Conservation (phyloP, 2,113 vertebrate species). For the Stigmatopora nigra region DNA sequence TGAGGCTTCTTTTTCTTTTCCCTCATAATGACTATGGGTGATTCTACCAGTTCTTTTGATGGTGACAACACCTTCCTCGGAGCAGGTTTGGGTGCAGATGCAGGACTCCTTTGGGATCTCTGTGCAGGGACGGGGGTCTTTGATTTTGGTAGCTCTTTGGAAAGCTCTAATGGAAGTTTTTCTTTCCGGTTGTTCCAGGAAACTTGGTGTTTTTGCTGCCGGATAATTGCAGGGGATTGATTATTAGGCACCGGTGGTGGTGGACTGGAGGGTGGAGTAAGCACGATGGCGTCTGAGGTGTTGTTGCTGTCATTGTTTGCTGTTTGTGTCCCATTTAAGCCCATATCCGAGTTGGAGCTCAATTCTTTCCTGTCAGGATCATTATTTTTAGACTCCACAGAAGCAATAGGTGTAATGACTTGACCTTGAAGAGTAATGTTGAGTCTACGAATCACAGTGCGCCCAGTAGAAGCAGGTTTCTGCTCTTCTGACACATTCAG, state of each 20-base stretch:
- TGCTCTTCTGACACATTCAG: slow-evolving; percentile 61
- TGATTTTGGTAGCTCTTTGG: slow-evolving; percentile 41
- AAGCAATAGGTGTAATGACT: slow-evolving; percentile 75
- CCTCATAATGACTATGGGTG: slow-evolving; percentile 56
- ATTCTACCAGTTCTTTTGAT: slow-evolving; percentile 3
- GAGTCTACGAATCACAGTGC: slow-evolving; percentile 70
- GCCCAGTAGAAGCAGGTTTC: slow-evolving; percentile 62
- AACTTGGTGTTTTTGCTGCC: slow-evolving; percentile 68
- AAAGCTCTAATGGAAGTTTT: slow-evolving; percentile 16
- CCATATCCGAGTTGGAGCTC: slow-evolving; percentile 87
- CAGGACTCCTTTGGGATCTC: slow-evolving; percentile 49
- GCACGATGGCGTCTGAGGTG: slow-evolving; percentile 88
- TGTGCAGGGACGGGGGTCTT: slow-evolving; percentile 46
- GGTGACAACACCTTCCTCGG: slow-evolving; percentile 41
- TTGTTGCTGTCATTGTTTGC: slow-evolving; percentile 82
- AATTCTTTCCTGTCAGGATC: slow-evolving; percentile 73
- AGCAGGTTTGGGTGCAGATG: slow-evolving; percentile 41
- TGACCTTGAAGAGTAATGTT: slow-evolving; percentile 77
- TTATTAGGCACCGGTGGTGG: slow-evolving; percentile 84
- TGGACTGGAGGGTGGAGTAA: slow-evolving; percentile 92
- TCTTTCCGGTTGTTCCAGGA: slow-evolving; percentile 68
- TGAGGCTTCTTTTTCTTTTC: slow-evolving; percentile 62
- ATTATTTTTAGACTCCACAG: slow-evolving; percentile 67
- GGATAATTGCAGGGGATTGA: slow-evolving; percentile 83
- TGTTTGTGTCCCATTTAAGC: slow-evolving; percentile 82